Conservation (phyloP, 2,113 vertebrate species). For the Boulengeromyrus knoepffleri region DNA sequence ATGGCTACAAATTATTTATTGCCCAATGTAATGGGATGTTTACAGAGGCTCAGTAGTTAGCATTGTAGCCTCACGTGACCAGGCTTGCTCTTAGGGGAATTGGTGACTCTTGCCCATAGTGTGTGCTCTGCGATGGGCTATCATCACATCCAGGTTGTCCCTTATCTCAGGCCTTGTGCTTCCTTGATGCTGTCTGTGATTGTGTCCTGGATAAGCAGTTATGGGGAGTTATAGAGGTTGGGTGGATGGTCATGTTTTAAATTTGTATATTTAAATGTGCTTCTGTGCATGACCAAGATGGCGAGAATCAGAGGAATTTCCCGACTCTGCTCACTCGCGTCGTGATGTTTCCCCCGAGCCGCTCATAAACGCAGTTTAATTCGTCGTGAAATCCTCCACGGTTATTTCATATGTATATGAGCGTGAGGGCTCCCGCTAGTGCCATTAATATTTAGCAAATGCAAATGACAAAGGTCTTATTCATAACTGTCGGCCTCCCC, state of each 20-base stretch:
- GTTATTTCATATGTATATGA: slow-evolving; percentile 3
- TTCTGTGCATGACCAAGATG: neutral
- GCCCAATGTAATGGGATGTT: neutral
- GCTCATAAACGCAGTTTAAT: neutral
- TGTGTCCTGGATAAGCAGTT: neutral
- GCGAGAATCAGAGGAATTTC: neutral
- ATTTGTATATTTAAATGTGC: neutral
- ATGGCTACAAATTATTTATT: neutral
- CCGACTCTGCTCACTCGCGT: neutral
- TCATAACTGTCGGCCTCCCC: slow-evolving; percentile 5
- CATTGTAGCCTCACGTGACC: neutral
- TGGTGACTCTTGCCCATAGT: neutral
- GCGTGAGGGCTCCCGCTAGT: neutral
- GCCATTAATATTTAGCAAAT: slow-evolving; percentile 26
- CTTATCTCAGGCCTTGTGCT: neutral
- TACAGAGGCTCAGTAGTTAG: neutral
- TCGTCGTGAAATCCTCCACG: neutral
- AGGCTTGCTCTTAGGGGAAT: neutral
- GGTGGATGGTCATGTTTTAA: neutral
- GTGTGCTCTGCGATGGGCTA: neutral
- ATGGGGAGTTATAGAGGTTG: neutral
- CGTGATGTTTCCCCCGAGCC: neutral
- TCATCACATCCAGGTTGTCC: neutral
- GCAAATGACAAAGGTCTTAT: slow-evolving; percentile 21
- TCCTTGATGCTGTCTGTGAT: neutral